Base-by-base conservation (phyloP, 2,888 invertebrate genomes). In the Xylophagus ater region DNA sequence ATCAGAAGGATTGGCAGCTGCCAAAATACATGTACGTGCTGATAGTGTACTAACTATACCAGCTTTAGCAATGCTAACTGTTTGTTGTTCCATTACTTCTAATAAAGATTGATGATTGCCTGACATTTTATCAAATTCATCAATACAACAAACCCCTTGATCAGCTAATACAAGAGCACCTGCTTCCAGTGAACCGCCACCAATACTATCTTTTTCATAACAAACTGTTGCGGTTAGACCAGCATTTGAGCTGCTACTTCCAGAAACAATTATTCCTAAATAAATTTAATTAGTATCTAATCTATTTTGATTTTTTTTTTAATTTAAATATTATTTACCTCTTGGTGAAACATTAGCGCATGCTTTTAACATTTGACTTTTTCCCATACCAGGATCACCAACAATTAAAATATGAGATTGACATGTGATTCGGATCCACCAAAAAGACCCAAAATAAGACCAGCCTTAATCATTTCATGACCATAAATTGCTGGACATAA, bases 71-170 rank as follows among this genome's bases (percentile, higher is more conserved):
- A 93, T 76, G 55, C 88, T 87, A 26, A 94, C 81, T 34, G 81
- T 78, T 50, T 90, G 82, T 54, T 94, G 89, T 58, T 96, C 94
- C 89, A 96, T 90, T 1, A 87, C 86, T 68, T 94, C 94, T 29
- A 94, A 66, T 36, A 96, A 67, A 41, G 86, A 81, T 56, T 78
- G 75, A 62, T 87, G 82, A 55, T 86, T 83, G 10, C 66, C 65
- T 4, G 73, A 69, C 77, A 88, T 85, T 71, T 94, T 94, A 60
- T 96, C 94, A 54, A 96, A 85, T 65, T 94, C 94, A 60, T 96
- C 94, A 31, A 96, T 86, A 52, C 90, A 89, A 59, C 93, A 94
- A 44, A 81, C 81, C 1, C 94, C 94, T 51, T 76, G 78, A 58
- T 88, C 86, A 13, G 92, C 84, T 38, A 88, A 67, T 37, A 92